Conservation (phyloP, 2,113 vertebrate genomes). For the Prionailurus viverrinus region DNA sequence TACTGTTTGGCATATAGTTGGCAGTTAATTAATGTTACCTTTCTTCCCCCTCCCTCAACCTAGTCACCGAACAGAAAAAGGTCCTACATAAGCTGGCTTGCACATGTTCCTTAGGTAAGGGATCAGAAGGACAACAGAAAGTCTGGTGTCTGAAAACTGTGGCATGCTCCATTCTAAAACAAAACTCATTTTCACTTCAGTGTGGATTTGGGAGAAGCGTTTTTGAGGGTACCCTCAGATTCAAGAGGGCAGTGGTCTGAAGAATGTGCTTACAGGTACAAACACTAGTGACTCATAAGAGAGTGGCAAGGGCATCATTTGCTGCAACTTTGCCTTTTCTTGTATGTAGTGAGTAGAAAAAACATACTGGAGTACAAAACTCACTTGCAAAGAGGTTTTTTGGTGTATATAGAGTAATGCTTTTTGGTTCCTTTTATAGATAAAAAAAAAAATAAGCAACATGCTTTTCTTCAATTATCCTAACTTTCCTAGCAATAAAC, state of each 20-base stretch:
- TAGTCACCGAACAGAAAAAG: neutral
- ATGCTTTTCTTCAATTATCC: neutral
- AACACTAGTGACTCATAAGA: neutral
- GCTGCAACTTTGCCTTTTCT: neutral
- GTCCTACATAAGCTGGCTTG: neutral
- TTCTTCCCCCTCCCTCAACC: neutral
- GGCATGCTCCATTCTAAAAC: neutral
- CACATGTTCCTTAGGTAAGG: neutral
- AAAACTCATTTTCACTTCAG: neutral
- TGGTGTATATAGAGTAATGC: neutral
- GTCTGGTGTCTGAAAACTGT: neutral
- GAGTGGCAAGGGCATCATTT: accelerated
- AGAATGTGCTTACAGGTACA: neutral
- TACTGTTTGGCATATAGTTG: neutral
- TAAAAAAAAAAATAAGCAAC: neutral
- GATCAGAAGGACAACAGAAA: neutral
- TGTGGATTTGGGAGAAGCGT: neutral
- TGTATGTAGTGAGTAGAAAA: neutral
- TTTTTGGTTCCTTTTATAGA: neutral
- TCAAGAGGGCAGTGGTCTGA: neutral
- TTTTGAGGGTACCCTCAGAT: neutral
- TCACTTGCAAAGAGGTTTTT: neutral
- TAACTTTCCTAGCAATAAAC: slow-evolving; percentile 2
- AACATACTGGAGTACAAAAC: neutral
- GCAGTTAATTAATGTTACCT: neutral